Percentiles rank a stretch among this genome's conserved stretches.
These are phyloP conservation scores for silkworm (Bombyx mori) DNA, from an alignment of 1,140 invertebrate genomes.

Conservation along the genomic window DNA sequence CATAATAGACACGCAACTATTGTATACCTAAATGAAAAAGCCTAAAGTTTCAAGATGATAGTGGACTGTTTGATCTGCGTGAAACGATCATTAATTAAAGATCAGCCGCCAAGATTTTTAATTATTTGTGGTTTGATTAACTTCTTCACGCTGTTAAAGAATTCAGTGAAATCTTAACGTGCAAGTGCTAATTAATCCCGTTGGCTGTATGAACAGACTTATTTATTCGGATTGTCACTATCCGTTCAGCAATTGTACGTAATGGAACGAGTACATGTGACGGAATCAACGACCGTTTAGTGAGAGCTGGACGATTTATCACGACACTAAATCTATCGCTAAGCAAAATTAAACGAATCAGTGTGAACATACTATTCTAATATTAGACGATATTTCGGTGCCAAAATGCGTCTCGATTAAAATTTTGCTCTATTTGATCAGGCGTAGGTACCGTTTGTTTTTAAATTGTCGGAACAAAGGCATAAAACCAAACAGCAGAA, in stretches of 20 bases:
- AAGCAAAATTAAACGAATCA: slow-evolving; percentile 20
- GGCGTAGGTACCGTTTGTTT: not conserved
- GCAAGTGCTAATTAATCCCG: slow-evolving; percentile 8
- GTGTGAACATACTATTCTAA: slow-evolving; percentile 31
- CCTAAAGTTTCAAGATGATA: too few relatives aligned
- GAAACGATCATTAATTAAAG: too few relatives aligned
- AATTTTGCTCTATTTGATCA: slow-evolving; percentile 15
- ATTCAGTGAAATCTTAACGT: not conserved
- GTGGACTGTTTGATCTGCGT: too few relatives aligned
- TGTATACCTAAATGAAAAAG: too few relatives aligned
- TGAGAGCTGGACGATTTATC: slow-evolving; percentile 30
- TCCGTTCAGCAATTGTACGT: slow-evolving; percentile 13
- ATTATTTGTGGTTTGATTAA: too few relatives aligned
- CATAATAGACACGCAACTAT: too few relatives aligned
- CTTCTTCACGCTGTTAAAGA: too few relatives aligned
- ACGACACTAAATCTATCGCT: slow-evolving; percentile 17
- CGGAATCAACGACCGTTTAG: slow-evolving; percentile 27
- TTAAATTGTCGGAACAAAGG: not conserved
- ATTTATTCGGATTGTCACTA: slow-evolving; percentile 12
- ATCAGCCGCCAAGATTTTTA: too few relatives aligned
- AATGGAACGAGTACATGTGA: slow-evolving; percentile 14
- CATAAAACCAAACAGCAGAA: not conserved
- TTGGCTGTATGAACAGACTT: slow-evolving; percentile 18
- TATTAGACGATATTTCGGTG: slow-evolving; percentile 34
- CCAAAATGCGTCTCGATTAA: slow-evolving; percentile 32